Evolutionary conservation across 2,797 vertebrate species (phyloP).

Genomic region (Vespertilio murinus): DNA sequence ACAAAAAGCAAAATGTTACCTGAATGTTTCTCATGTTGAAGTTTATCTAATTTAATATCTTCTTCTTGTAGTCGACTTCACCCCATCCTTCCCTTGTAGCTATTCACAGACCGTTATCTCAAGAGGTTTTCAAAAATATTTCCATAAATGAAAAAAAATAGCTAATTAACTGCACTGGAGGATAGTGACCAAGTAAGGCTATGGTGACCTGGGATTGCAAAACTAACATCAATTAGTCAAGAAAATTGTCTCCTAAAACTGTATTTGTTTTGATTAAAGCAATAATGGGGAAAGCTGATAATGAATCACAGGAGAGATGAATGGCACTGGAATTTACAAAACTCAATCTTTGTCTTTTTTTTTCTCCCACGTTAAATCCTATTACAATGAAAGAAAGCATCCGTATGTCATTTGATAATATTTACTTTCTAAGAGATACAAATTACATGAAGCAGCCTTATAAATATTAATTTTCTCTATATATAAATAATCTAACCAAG

Average conservation of each 20-base stretch:
- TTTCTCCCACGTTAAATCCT: not conserved
- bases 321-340: not conserved
- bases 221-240: slow-evolving; percentile 25
- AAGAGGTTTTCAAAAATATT: not conserved
- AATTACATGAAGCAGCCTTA: not conserved
- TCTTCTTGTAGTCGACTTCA: not conserved
- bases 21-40: not conserved
- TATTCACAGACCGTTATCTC: not conserved
- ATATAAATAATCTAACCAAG: not conserved
- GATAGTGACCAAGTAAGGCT: not conserved
- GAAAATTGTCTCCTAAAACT: slow-evolving; percentile 9
- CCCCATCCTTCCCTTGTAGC: not conserved
- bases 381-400: not conserved
- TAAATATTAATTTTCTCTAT: not conserved
- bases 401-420: not conserved
- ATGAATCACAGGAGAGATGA: not conserved
- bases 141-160: slow-evolving; percentile 31
- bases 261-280: not conserved
- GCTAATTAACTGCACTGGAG: not conserved
- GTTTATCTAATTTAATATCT: not conserved
- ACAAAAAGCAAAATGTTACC: not conserved
- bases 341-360: not conserved
- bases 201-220: not conserved
- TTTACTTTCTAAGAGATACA: not conserved
- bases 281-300: slow-evolving; percentile 6